Base-by-base conservation (phyloP, 2,888 invertebrate genomes). In the Lasiommata megera region DNA sequence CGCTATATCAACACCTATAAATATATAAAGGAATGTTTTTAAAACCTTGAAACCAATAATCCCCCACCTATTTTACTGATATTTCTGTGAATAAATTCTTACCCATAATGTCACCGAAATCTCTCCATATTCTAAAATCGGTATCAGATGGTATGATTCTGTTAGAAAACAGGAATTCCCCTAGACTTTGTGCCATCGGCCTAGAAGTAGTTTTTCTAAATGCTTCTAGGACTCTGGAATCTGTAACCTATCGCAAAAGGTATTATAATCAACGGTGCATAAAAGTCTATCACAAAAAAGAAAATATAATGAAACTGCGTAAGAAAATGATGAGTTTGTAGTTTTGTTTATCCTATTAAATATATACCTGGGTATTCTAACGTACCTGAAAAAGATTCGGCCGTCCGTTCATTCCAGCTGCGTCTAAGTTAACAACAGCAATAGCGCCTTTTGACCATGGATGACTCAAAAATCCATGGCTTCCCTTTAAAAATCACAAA, bases 371-470 rank as follows among this genome's bases (percentile, higher is more conserved):
- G n/a, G n/a, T n/a, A n/a, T n/a, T n/a, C n/a, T n/a, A n/a, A 23
- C 9, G 2, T 36, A 87, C 89, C 91, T 99, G 99, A 75, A 99
- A 99, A 6, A 99, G 88, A 55, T 96, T 92, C 70, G 98, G 97
- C 58, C 96, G 94, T 0, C 98, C 98, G 34, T 98, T 98, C 73
- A 95, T 95, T 0, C 98, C 99, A 53, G 96, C 96, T 0, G 98
- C 95, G 79, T 99, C 99, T 67, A 99, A 81, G 82, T 99, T 99
- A 54, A 99, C 93, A 60, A 98, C 95, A 0, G 95, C 94, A 47
- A 93, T 92, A 23, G 96, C 92, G 62, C 95, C 93, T 60, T 93
- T 92, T 0, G 96, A 94, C 98, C 98, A 98, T 11, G 92, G 92
- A 77, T 97, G 97, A 58, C 94, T 92, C 0, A 93, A 81, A 61